Base-by-base conservation (phyloP, 2,888 invertebrate species). In the Orthonychiurus folsomi region DNA sequence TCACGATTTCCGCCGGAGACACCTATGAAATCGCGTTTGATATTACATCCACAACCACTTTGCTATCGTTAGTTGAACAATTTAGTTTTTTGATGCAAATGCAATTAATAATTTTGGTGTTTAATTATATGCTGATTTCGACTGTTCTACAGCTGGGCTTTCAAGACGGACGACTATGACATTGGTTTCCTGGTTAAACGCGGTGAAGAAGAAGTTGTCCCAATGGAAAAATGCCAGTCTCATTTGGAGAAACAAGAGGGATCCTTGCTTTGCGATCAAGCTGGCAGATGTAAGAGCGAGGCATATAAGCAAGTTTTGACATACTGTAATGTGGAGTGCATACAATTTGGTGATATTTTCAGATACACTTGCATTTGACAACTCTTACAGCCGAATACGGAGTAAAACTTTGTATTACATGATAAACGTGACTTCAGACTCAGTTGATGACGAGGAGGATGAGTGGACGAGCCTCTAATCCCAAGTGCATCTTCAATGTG, bases 311-410 rank as follows among this genome's bases (percentile, higher is more conserved):
- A n/a, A n/a, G n/a, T n/a, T n/a, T n/a, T n/a, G n/a, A n/a, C n/a
- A n/a, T n/a, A n/a, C n/a, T n/a, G n/a, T n/a, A n/a, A n/a, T n/a
- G n/a, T n/a, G n/a, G n/a, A n/a, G n/a, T n/a, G n/a, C n/a, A n/a
- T n/a, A n/a, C n/a, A n/a, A 20, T 3, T 23, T 24, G n/a, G 9
- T 55, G 24, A 48, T 20, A 50, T 59, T 25, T 56, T 64, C 0
- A 66, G 66, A 66, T 23, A 59, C 60, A 15, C 28, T 66, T 37
- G 21, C 52, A 1, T 66, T 66, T 48, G 62, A 66, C 56, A 66
- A 66, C 50, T 61, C 60, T n/a, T 66, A 64, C 64, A 64, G 64
- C 25, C 23, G 59, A n/a, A 52, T 66, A n/a, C 54, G 62, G 1
- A 2, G 61, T 1, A 66, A 66, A 28, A 62, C 60, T 18, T 57